Base-by-base conservation (phyloP, 2,888 invertebrate genomes). In the Dasypolia templi region DNA sequence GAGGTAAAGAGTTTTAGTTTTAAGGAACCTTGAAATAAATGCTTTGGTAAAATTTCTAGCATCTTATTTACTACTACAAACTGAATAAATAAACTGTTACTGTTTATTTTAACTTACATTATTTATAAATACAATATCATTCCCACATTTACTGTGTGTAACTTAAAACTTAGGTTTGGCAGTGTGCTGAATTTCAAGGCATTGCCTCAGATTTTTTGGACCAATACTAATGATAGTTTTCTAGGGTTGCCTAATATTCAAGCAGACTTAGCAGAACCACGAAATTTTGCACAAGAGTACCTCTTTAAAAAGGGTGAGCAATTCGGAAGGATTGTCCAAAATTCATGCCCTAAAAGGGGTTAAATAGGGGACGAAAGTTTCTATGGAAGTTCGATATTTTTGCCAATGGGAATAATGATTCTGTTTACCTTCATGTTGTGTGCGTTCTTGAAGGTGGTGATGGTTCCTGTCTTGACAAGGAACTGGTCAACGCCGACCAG, bases 401-500 rank as follows among this genome's bases (percentile, higher is more conserved):
- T 32, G 4, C 44, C 14, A 0, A 32, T 63, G 5, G 17, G 9
- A 32, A 46, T 35, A 39, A 44, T 51, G 0, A 58, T 14, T 51
- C 62, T 42, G 65, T 62, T 71, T 91, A 97, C 97, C 96, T 97
- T 97, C 98, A 99, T 98, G 97, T 99, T 99, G 97, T 99, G 99
- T 19, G 99, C 99, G 93, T 99, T 99, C 97, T 99, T 99, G 97
- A 97, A 99, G 51, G 99, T 99, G 88, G 99, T 98, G 94, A 99
- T 99, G 90, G 99, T 99, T 91, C 99, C 99, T 86, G 99, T 99
- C 96, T 99, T 99, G 77, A 99, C 98, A 92, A 99, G 97, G 97
- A 99, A 99, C 96, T 99, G 99, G 97, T 99, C 99, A 67, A 99
- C 99, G 92, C 99, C 99, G 87, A 99, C 99, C 92, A 99, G 97